Percentiles rank a stretch among this genome's conserved stretches.
Evolutionary conservation across 2,888 invertebrate species (phyloP).

Genomic region (Dyspetes luteomarginatus): DNA sequence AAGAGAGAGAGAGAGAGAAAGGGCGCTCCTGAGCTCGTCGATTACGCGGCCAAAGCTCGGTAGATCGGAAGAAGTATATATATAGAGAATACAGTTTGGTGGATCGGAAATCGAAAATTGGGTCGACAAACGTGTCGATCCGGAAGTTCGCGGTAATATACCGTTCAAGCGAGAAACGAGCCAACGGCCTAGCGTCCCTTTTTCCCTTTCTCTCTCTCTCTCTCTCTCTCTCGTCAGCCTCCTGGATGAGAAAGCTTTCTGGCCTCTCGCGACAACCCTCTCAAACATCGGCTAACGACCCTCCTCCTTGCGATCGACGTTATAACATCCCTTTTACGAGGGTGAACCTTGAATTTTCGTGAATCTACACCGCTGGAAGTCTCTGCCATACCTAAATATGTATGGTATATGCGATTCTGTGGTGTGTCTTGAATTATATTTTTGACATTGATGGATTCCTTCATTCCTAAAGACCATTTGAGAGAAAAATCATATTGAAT

Average conservation of each 20-base stretch:
- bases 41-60: constrained; percentile 24
- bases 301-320: constrained; percentile 24
- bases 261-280: constrained; percentile 12
- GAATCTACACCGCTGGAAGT: too few species aligned
- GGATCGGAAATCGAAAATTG: constrained; percentile 68
- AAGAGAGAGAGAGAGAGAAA: neutral
- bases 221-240: neutral
- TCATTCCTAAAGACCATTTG: too few species aligned
- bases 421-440: too few species aligned
- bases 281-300: constrained; percentile 47
- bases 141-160: constrained; percentile 65
- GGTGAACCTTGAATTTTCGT: too few species aligned
- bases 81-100: constrained; percentile 20
- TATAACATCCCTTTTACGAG: too few species aligned
- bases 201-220: neutral
- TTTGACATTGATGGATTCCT: too few species aligned
- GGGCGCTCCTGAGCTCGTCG: constrained; percentile 18
- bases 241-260: constrained; percentile 28
- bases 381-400: too few species aligned
- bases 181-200: constrained; percentile 35
- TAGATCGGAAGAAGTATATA: neutral
- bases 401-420: too few species aligned
- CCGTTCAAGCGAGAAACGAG: constrained; percentile 65
- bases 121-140: constrained; percentile 66
- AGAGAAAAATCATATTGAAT: too few species aligned